Base-by-base conservation (phyloP, 2,797 vertebrate genomes). In the Enteromius anoplus region DNA sequence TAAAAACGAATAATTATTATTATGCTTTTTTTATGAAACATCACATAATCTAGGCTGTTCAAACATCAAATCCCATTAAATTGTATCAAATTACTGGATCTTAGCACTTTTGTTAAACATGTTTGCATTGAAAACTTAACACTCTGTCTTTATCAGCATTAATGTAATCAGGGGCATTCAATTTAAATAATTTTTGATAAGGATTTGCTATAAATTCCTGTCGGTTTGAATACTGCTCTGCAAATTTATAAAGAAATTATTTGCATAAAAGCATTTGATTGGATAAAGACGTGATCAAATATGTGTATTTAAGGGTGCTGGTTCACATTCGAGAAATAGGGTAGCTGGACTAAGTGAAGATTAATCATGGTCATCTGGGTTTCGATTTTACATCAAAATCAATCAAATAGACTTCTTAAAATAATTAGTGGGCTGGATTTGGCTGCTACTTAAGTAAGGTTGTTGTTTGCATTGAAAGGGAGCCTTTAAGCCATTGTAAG, bases 301-400 rank as follows among this genome's bases (percentile, higher is more conserved):
- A 14, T 55, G 11, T n/a, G 19, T 51, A 15, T 51, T 34, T 15
- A 32, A 51, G 4, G 32, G 17, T 49, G 60, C 19, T 42, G 9
- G 37, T 77, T 64, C 60, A 62, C 29, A 26, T 19, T 51, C 23
- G 8, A 11, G 26, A 29, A 45, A 14, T 70, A 29, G 26, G 26
- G 15, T 65, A 47, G 23, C 55, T 47, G 11, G 34, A 32, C 40
- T 11, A 78, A 66, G 26, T 21, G 32, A 29, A 15, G 17, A 65
- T 14, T 37, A 34, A 45, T 4, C 62, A n/a, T 66, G 26, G 26
- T 17, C 45, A 78, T 49, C 19, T 49, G 62, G 19, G 6, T 65
- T 66, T 78, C 51, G 37, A 76, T 11, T 32, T 72, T 80, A 60
- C 51, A 62, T 71, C 26, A 32, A 80, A 71, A 71, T 71, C 4